These are phyloP conservation scores for Platerodrilus igneus DNA, from an alignment of 2,888 invertebrate species.

Conservation along the genomic window DNA sequence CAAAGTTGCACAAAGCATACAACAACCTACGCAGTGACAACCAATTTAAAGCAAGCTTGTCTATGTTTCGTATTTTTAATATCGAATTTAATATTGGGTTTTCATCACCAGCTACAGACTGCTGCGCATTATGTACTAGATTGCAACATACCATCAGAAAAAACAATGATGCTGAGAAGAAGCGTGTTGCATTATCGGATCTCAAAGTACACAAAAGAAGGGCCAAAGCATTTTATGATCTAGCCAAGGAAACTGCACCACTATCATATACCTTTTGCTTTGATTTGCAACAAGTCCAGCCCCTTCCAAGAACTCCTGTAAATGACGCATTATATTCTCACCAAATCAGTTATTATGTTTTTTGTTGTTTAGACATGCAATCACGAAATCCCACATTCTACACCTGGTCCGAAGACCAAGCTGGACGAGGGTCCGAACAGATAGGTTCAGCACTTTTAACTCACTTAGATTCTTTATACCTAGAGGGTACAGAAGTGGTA, in stretches of 20 bases:
- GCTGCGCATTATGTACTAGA: conserved; percentile 1
- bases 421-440: conserved; percentile 11
- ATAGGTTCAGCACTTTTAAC: conserved; percentile 15
- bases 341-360: conserved; percentile 14
- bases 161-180: neutral
- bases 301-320: conserved; percentile 12
- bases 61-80: conserved; percentile 8
- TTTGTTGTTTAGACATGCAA: conserved; percentile 11
- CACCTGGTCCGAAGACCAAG: conserved; percentile 15
- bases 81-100: conserved; percentile 15
- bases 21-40: conserved; percentile 3
- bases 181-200: no score
- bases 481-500: conserved; percentile 5
- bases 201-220: conserved; percentile 12
- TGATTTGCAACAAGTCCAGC: conserved; percentile 19
- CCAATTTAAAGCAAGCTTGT: conserved; percentile 4
- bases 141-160: neutral
- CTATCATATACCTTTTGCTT: conserved; percentile 11
- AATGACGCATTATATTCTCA: conserved; percentile 16
- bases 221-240: conserved; percentile 13
- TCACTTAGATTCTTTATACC: conserved; percentile 14
- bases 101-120: neutral
- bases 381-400: conserved; percentile 21
- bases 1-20: conserved; percentile 13
- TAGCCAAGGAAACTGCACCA: conserved; percentile 10